Percentiles rank a stretch among this genome's conserved stretches.
Evolutionary conservation across 2,113 vertebrate genomes (phyloP).

Genomic region (Syrmaticus mikado): DNA sequence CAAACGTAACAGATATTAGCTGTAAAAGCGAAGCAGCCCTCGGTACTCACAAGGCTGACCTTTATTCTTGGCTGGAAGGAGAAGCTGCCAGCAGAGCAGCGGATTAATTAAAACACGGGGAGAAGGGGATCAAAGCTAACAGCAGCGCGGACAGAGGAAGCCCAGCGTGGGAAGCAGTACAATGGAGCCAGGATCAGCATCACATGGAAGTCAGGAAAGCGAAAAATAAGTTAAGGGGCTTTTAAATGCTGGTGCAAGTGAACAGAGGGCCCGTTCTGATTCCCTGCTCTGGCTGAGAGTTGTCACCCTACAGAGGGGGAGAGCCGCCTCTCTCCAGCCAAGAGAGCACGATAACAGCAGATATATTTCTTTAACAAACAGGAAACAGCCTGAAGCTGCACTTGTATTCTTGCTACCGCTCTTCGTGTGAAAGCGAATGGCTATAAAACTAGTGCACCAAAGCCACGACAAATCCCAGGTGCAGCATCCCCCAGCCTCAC

Average conservation of each 20-base stretch:
- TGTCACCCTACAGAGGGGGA: neutral
- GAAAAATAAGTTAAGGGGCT: neutral
- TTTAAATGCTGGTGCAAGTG: no score
- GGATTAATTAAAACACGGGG: neutral
- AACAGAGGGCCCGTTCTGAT: no score
- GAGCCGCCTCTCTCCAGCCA: neutral
- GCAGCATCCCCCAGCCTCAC: neutral
- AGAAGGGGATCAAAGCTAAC: neutral
- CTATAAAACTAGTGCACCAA: fast-evolving
- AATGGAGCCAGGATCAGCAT: neutral
- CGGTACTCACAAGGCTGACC: neutral
- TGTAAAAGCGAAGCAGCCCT: neutral
- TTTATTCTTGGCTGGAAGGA: neutral
- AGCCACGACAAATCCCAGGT: neutral
- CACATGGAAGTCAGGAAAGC: neutral
- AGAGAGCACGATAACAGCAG: neutral
- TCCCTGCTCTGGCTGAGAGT: fast-evolving
- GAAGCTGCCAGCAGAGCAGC: neutral
- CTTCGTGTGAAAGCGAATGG: fast-evolving
- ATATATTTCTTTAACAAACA: neutral
- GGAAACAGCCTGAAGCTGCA: no score
- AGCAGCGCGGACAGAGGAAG: neutral
- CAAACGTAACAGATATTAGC: neutral
- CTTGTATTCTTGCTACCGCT: no score
- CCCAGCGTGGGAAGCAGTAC: fast-evolving